These are phyloP conservation scores for Campylorhamphus procurvoides DNA, from an alignment of 2,113 vertebrate species.

Conservation along the genomic window DNA sequence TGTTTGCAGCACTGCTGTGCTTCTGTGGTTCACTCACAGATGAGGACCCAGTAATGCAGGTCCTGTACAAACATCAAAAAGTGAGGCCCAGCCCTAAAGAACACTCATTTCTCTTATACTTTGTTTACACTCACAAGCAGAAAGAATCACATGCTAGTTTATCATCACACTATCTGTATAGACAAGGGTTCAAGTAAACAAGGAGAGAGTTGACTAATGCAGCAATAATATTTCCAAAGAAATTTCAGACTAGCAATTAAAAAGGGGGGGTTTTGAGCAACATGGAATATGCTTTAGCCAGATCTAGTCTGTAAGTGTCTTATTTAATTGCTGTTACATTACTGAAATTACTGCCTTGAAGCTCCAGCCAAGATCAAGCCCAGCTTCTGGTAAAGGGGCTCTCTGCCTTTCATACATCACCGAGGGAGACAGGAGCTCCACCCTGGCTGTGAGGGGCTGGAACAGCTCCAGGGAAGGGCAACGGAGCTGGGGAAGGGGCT, in stretches of 20 bases:
- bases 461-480: neutral
- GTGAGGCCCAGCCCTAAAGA: neutral
- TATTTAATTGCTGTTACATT: neutral
- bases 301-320: neutral
- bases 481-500: neutral
- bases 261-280: neutral
- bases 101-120: neutral
- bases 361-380: neutral
- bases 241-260: neutral
- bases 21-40: neutral
- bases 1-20: neutral
- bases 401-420: neutral
- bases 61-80: neutral
- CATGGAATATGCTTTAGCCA: neutral
- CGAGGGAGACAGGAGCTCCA: neutral
- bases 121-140: neutral
- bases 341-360: slow-evolving; percentile 3
- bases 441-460: neutral
- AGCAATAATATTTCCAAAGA: slow-evolving; percentile 1
- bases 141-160: neutral
- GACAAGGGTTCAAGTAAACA: neutral
- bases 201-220: neutral
- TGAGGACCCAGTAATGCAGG: neutral
- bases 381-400: neutral
- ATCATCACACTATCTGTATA: neutral